These are phyloP conservation scores for Paraescarpia echinospica DNA, from an alignment of 1,140 invertebrate species.

Conservation along the genomic window DNA sequence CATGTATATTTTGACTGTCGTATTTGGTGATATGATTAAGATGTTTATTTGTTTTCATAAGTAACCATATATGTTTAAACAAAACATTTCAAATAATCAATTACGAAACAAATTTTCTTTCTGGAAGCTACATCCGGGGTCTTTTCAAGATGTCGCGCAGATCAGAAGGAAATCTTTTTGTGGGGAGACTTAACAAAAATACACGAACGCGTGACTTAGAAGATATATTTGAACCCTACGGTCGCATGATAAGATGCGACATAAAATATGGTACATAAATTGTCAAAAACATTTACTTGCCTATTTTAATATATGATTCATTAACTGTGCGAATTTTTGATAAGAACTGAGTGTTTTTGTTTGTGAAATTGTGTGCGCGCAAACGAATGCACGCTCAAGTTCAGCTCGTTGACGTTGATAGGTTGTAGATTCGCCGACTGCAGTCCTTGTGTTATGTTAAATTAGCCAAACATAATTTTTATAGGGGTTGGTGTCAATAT, in stretches of 20 bases:
- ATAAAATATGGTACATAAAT: conserved; percentile 57
- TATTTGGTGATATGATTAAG: neutral
- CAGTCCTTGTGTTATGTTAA: neutral
- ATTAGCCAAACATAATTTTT: neutral
- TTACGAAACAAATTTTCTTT: neutral
- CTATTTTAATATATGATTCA: neutral
- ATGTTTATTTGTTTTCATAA: neutral
- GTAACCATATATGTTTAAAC: neutral
- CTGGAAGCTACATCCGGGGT: neutral
- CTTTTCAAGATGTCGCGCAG: conserved; percentile 31
- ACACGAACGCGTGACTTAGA: conserved; percentile 64
- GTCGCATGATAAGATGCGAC: conserved; percentile 56
- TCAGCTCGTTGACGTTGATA: neutral
- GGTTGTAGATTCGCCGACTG: neutral
- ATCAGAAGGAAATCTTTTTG: conserved; percentile 46
- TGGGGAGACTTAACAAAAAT: conserved; percentile 50
- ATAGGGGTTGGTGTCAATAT: neutral
- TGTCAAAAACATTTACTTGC: neutral
- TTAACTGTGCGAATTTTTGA: neutral
- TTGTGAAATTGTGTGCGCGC: neutral
- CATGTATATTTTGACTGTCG: neutral
- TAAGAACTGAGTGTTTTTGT: neutral
- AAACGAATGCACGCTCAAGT: neutral
- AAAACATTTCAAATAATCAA: neutral
- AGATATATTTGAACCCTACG: conserved; percentile 67